A percentile compares a stretch with the other conserved stretches of the same genome.
Evolutionary conservation across 2,888 invertebrate species (phyloP).

Genomic region (Eristalis arbustorum): DNA sequence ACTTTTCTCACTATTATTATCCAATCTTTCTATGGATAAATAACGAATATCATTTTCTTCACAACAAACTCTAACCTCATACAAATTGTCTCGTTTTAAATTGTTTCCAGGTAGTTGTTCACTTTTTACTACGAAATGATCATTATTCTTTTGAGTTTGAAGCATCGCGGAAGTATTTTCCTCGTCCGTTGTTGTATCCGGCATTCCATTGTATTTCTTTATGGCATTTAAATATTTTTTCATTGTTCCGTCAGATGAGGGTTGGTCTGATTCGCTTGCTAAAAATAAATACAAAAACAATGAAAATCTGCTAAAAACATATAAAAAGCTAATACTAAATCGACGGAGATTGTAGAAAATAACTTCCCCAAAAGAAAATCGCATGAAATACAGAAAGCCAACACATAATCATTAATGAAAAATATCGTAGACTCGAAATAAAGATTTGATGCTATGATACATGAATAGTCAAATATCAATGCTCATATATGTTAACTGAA

Average conservation of each 20-base stretch:
- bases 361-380: no score
- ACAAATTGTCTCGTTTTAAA: constrained; percentile 59
- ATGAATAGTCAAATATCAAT: no score
- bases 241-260: constrained; percentile 64
- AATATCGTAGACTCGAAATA: no score
- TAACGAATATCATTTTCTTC: constrained; percentile 70
- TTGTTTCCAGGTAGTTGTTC: constrained; percentile 10
- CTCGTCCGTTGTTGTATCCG: constrained; percentile 65
- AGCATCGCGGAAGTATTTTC: constrained; percentile 38
- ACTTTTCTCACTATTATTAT: constrained; percentile 34
- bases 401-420: no score
- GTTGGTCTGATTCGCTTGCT: constrained; percentile 67
- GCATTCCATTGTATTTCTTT: constrained; percentile 70
- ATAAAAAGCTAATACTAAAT: background rate
- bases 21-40: constrained; percentile 70
- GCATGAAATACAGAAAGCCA: no score
- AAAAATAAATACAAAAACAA: constrained; percentile 16
- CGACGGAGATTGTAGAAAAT: no score
- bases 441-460: no score
- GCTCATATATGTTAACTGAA: no score
- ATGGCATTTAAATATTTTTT: constrained; percentile 66
- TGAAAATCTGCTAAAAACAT: background rate
- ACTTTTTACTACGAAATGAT: constrained; percentile 36
- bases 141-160: constrained; percentile 5
- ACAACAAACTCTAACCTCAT: constrained; percentile 69